Conservation (phyloP, 2,797 vertebrate species). For the Darevskia mixta region DNA sequence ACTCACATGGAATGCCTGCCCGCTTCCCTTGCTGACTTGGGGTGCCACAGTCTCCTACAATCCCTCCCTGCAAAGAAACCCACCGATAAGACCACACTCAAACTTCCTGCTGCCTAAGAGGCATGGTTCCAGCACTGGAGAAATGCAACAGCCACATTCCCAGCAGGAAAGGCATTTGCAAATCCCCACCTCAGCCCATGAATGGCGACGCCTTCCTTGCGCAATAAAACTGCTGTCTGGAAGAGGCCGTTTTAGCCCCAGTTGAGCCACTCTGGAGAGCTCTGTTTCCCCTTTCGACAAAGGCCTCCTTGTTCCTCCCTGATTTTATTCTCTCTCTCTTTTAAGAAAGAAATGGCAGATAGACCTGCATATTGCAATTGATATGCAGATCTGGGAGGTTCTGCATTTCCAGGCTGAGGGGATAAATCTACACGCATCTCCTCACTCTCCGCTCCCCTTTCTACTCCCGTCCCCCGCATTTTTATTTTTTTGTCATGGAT, state of each 20-base stretch:
- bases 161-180: background rate
- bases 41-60: background rate
- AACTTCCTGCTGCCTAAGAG: background rate
- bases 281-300: constrained; percentile 44
- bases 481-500: constrained; percentile 14
- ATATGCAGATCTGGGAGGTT: constrained; percentile 65
- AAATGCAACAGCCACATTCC: background rate
- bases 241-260: constrained; percentile 24
- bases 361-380: constrained; percentile 52
- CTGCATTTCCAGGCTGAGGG: constrained; percentile 54
- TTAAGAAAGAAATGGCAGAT: constrained; percentile 23
- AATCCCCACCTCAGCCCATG: background rate
- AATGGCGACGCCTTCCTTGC: background rate
- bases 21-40: background rate
- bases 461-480: background rate
- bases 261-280: constrained; percentile 39
- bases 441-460: background rate
- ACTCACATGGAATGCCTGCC: background rate
- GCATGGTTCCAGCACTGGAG: background rate
- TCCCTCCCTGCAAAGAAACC: background rate
- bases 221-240: background rate
- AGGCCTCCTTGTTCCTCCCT: constrained; percentile 57
- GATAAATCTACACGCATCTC: constrained; percentile 45
- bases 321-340: background rate
- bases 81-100: background rate